Evolutionary conservation across 2,888 invertebrate genomes (phyloP).

Genomic region (Pachycephus smyrnensis): DNA sequence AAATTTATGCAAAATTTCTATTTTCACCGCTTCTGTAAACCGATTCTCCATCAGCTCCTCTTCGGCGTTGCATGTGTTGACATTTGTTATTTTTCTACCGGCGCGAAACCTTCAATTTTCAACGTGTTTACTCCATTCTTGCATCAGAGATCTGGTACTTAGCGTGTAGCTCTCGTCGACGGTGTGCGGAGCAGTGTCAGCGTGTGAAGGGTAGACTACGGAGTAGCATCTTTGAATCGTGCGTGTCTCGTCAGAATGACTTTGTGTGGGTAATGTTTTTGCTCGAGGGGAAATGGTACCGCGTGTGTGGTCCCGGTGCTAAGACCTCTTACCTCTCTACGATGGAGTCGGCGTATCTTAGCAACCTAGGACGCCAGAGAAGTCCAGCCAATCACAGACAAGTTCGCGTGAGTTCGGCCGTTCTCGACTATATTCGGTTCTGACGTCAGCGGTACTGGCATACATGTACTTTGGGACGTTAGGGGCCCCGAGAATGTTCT

Average conservation of each 20-base stretch:
- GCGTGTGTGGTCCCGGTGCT: slow-evolving; percentile 62
- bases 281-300: slow-evolving; percentile 64
- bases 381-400: slow-evolving; percentile 36
- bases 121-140: background rate
- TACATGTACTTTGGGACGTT: slow-evolving; percentile 31
- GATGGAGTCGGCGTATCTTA: slow-evolving; percentile 55
- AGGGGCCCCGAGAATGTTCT: slow-evolving; percentile 12
- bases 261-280: slow-evolving; percentile 61
- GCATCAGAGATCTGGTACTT: background rate
- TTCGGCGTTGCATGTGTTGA: background rate
- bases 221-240: background rate
- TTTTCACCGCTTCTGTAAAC: background rate
- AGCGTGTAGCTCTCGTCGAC: background rate
- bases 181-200: background rate
- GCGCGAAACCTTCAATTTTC: background rate
- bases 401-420: slow-evolving; percentile 41
- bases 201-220: slow-evolving; percentile 4
- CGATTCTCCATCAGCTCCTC: background rate
- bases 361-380: slow-evolving; percentile 59
- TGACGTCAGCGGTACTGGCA: slow-evolving; percentile 55
- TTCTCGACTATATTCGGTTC: slow-evolving; percentile 46
- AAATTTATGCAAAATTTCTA: background rate
- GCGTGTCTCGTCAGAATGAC: slow-evolving; percentile 8
- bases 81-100: background rate
- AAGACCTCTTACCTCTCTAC: slow-evolving; percentile 29